Evolutionary conservation across 2,113 vertebrate genomes (phyloP).

Genomic region (Gopherus flavomarginatus): DNA sequence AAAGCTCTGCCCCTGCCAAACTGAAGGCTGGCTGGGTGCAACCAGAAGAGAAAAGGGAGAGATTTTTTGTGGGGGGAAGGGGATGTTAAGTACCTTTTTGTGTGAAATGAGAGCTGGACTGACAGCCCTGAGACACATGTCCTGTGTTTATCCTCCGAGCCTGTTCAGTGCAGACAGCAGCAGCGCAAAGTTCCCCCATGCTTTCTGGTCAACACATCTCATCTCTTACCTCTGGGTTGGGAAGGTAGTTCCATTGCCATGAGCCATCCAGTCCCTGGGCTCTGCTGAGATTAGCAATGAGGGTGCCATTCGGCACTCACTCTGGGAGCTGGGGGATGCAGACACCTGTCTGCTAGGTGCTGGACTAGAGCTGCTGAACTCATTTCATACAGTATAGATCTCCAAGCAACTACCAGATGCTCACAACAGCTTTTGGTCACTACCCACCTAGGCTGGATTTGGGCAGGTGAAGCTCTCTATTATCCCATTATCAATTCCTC

Average conservation of each 20-base stretch:
- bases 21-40: conserved; percentile 28
- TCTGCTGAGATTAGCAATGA: not conserved
- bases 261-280: not conserved
- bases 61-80: conserved; percentile 24
- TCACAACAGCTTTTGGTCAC: not conserved
- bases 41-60: not conserved
- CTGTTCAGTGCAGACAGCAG: conserved; percentile 10
- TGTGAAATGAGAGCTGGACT: conserved; percentile 50
- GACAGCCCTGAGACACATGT: not conserved
- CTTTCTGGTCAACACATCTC: rapidly evolving
- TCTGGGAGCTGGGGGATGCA: not conserved
- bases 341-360: not conserved
- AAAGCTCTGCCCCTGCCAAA: conserved; percentile 61
- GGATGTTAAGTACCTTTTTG: not conserved
- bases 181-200: not conserved
- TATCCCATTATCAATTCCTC: not conserved
- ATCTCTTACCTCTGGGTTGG: not conserved
- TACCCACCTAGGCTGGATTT: not conserved
- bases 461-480: not conserved
- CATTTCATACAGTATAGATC: not conserved
- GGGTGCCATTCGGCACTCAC: not conserved
- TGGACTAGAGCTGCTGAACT: not conserved
- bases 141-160: not conserved
- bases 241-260: rapidly evolving
- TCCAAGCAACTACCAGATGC: not conserved